Conservation (phyloP, 1,140 invertebrate genomes). For the Euglossa dilemma region DNA sequence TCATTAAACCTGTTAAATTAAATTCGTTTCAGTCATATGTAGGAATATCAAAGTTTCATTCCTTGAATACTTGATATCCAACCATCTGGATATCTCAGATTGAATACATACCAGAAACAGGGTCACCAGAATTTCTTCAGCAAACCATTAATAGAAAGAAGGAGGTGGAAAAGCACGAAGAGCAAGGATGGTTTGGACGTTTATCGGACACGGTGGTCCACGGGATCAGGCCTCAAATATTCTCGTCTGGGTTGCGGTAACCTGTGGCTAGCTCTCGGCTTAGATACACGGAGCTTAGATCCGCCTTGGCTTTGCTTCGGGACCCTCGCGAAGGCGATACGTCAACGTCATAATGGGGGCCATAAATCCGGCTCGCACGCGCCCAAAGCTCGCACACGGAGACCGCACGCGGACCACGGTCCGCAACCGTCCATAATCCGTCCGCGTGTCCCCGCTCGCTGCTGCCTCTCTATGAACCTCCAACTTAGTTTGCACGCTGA, state of each 20-base stretch:
- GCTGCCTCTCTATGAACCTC: conserved; percentile 6
- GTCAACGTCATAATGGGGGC: conserved; percentile 77
- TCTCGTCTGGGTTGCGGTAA: conserved; percentile 69
- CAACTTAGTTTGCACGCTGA: conserved; percentile 65
- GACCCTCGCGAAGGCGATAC: conserved; percentile 73
- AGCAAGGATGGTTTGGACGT: conserved; percentile 16
- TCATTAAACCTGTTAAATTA: too few relatives aligned
- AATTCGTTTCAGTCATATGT: too few relatives aligned
- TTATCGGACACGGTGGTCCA: conserved; percentile 71
- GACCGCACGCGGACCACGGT: conserved; percentile 64
- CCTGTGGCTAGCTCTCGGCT: conserved; percentile 73
- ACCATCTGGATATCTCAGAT: not conserved
- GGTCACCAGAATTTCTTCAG: not conserved
- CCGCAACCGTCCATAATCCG: conserved; percentile 62
- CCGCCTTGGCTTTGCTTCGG: conserved; percentile 71
- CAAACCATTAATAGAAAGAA: not conserved
- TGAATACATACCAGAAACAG: not conserved
- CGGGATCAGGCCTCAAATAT: conserved; percentile 71
- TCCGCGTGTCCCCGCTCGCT: conserved; percentile 40
- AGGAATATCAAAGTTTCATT: too few relatives aligned
- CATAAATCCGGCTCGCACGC: conserved; percentile 77
- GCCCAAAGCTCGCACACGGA: conserved; percentile 63
- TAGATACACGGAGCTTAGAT: conserved; percentile 74
- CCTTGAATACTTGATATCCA: too few relatives aligned
- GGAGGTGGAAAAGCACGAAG: not conserved